phyloP scores from a whole-genome alignment of 2,113 vertebrate genomes.

The Engystomops pustulosus region DNA sequence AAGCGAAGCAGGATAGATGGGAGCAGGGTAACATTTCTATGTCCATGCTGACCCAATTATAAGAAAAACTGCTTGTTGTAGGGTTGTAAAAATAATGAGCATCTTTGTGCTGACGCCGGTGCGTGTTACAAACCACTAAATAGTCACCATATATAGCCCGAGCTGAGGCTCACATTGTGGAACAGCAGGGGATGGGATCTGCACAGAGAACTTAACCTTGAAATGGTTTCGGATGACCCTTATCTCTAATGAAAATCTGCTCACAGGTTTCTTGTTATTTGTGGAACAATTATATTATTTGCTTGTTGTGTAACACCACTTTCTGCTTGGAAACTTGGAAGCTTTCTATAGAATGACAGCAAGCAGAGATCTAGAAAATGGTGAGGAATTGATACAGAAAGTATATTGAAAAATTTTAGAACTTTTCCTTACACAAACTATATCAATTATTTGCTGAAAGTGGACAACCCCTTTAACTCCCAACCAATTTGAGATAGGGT shows the following conservation, averaged over 20 bases:
- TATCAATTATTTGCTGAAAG: too few species aligned
- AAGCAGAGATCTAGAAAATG: too few species aligned
- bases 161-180: not conserved
- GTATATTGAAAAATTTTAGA: too few species aligned
- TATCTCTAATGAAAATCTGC: not conserved
- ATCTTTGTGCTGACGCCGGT: conserved; percentile 6
- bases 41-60: conserved; percentile 21
- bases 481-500: too few species aligned
- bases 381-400: too few species aligned
- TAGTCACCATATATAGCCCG: not conserved
- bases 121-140: not conserved
- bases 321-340: not conserved
- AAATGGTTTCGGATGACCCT: not conserved
- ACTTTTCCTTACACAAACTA: too few species aligned
- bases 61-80: conserved; percentile 8
- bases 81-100: conserved; percentile 15
- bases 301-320: not conserved
- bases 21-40: not conserved
- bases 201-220: not conserved
- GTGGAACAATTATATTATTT: not conserved
- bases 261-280: not conserved
- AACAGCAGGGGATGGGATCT: not conserved
- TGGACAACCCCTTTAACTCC: too few species aligned
- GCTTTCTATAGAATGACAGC: too few species aligned
- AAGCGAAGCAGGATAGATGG: conserved; percentile 16